Evolutionary conservation across 2,113 vertebrate species (phyloP).

Genomic region (Herpetotheres cachinnans): DNA sequence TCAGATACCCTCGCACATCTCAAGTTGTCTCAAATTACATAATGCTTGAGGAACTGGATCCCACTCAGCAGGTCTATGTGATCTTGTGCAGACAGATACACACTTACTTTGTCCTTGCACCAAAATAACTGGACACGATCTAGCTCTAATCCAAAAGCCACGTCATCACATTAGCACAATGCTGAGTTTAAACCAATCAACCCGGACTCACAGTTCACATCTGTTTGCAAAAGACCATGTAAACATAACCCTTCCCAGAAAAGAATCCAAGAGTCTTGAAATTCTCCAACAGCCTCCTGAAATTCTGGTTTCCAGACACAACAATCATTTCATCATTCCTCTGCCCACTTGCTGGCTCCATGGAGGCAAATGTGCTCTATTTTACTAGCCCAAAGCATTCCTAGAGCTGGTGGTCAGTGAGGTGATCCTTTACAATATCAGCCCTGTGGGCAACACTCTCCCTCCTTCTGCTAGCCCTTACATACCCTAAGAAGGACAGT

Average conservation of each 20-base stretch:
- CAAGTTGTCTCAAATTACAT: background rate
- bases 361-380: background rate
- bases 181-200: background rate
- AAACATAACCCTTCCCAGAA: background rate
- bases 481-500: background rate
- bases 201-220: background rate
- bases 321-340: background rate
- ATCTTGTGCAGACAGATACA: background rate
- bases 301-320: background rate
- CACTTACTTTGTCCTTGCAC: background rate
- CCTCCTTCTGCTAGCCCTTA: background rate
- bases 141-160: constrained; percentile 1
- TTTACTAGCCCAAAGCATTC: background rate
- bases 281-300: background rate
- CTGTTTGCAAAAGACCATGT: background rate
- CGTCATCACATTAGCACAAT: background rate
- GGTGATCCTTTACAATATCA: background rate
- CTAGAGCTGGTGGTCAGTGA: background rate
- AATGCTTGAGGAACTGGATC: background rate
- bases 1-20: background rate
- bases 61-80: background rate
- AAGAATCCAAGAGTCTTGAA: background rate
- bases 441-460: background rate
- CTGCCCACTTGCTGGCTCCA: background rate
- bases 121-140: background rate